A percentile compares a stretch with the other conserved stretches of the same genome.
Conservation (phyloP, 2,888 invertebrate genomes). For the Gymnosoma rotundatum region DNA sequence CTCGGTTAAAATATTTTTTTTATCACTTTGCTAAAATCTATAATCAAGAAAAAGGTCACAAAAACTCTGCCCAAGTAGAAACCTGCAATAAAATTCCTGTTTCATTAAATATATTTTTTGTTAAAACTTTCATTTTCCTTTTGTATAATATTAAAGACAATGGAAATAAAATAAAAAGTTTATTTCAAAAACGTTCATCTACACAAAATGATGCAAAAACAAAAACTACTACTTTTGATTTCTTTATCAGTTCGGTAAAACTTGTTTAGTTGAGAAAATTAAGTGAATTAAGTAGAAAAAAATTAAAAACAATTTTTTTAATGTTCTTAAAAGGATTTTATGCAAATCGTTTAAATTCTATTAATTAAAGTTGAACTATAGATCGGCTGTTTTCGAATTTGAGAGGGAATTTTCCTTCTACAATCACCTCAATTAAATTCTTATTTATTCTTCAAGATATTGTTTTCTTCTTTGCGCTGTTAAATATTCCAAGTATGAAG, state of each 20-base stretch:
- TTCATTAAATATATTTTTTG: constrained; percentile 41
- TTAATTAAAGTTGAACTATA: no score
- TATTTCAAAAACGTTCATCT: constrained; percentile 15
- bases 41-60: constrained; percentile 39
- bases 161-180: constrained; percentile 14
- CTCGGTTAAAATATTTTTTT: constrained; percentile 45
- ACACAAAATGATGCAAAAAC: background rate
- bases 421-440: no score
- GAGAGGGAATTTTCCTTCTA: no score
- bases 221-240: constrained; percentile 51
- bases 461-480: no score
- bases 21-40: constrained; percentile 58
- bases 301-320: no score
- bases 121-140: constrained; percentile 62
- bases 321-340: no score
- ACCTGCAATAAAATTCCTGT: constrained; percentile 61
- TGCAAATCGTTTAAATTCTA: no score
- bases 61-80: constrained; percentile 2
- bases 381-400: no score
- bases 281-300: background rate
- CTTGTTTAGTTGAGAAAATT: no score
- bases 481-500: no score
- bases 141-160: constrained; percentile 28
- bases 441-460: no score
- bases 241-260: constrained; percentile 39